These are phyloP conservation scores for Condylura cristata DNA, from an alignment of 2,113 vertebrate genomes.

Conservation along the genomic window DNA sequence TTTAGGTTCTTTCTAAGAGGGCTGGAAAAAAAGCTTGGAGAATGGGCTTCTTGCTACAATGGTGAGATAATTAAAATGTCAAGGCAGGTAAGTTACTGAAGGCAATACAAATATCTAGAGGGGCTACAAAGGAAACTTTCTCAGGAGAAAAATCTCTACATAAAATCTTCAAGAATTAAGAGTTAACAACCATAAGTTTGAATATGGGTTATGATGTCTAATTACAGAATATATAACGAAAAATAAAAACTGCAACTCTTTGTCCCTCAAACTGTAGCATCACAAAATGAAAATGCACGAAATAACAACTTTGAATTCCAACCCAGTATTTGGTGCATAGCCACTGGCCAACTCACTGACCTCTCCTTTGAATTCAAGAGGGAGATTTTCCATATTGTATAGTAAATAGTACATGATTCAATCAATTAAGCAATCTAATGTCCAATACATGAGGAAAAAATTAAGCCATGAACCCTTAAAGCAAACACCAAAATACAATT, in stretches of 20 bases:
- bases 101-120: not conserved
- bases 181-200: slow-evolving; percentile 9
- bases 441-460: slow-evolving; percentile 10
- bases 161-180: slow-evolving; percentile 16
- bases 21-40: not conserved
- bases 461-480: not conserved
- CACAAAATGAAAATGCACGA: slow-evolving; percentile 9
- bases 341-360: not conserved
- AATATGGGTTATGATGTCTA: not conserved
- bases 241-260: not conserved
- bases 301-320: not conserved
- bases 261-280: not conserved
- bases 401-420: not conserved
- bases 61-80: slow-evolving; percentile 17
- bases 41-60: not conserved
- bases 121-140: not conserved
- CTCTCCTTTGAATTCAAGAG: not conserved
- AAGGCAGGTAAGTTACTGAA: slow-evolving; percentile 25
- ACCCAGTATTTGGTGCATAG: not conserved
- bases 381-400: not conserved
- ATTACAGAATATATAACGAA: slow-evolving; percentile 29
- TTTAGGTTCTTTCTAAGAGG: not conserved
- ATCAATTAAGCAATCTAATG: slow-evolving; percentile 35
- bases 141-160: not conserved
- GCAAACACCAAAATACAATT: slow-evolving; percentile 18